Conservation (phyloP, 37 sponge, comb jelly and placozoan species). For the Petrosia ficiformis region DNA sequence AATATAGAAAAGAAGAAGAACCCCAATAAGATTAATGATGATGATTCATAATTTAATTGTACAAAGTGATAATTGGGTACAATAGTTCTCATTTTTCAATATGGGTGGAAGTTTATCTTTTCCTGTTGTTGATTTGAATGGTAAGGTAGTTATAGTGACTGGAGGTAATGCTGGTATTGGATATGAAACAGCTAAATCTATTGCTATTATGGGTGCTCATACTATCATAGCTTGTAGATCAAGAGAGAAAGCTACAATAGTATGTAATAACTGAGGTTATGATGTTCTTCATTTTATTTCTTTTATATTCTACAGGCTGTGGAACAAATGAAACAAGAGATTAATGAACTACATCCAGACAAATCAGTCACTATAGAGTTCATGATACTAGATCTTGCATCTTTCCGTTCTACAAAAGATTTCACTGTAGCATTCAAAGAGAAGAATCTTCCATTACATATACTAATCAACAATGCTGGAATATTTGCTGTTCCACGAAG, state of each 20-base stretch:
- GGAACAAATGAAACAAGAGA: conserved; percentile 42
- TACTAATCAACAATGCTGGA: conserved; percentile 85
- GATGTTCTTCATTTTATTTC: background rate
- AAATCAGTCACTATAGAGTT: conserved; percentile 63
- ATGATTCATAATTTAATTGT: no score
- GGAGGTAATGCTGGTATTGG: conserved; percentile 87
- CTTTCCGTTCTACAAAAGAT: conserved; percentile 58
- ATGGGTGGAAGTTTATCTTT: conserved; percentile 25
- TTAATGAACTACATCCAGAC: conserved; percentile 2
- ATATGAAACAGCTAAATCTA: conserved; percentile 73
- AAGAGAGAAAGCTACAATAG: conserved; percentile 56
- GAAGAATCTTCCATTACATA: conserved; percentile 67
- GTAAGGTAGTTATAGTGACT: conserved; percentile 74
- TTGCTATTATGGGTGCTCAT: conserved; percentile 77
- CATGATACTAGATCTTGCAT: conserved; percentile 70
- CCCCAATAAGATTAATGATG: no score
- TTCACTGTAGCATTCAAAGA: conserved; percentile 59
- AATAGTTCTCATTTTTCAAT: background rate
- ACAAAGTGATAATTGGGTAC: no score
- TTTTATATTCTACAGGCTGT: conserved; percentile 35
- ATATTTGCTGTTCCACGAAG: no score
- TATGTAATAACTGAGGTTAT: conserved; percentile 10
- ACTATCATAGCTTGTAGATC: conserved; percentile 76
- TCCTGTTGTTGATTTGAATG: conserved; percentile 57
- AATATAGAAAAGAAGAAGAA: no score